phyloP scores from a whole-genome alignment of 2,797 vertebrate genomes.

The Streptopelia turtur region DNA sequence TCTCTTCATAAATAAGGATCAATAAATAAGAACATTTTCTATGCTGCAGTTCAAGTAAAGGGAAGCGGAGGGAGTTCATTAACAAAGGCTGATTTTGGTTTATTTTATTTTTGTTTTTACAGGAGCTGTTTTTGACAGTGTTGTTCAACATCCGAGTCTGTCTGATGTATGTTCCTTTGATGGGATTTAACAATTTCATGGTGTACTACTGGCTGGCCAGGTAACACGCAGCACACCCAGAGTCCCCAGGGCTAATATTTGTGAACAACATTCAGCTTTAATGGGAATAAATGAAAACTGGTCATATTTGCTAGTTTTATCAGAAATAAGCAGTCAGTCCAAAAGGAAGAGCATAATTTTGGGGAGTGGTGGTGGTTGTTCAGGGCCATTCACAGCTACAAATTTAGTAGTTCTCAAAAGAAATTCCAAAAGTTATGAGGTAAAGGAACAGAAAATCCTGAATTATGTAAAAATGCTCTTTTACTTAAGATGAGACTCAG shows the following conservation, averaged over 20 bases:
- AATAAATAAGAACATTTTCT: background rate
- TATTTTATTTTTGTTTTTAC: background rate
- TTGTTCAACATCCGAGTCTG: slow-evolving; percentile 85
- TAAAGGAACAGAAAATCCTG: background rate
- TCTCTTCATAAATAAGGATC: background rate
- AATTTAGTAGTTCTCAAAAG: background rate
- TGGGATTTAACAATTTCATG: slow-evolving; percentile 83
- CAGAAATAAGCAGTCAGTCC: background rate
- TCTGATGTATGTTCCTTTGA: slow-evolving; percentile 83
- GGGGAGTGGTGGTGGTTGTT: background rate
- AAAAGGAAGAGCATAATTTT: background rate
- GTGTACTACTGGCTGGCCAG: slow-evolving; percentile 85
- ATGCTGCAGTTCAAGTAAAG: background rate
- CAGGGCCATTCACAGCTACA: background rate
- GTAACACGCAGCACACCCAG: slow-evolving; percentile 68
- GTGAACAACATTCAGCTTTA: background rate
- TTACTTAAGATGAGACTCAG: background rate
- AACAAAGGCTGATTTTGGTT: background rate
- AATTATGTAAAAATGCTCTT: background rate
- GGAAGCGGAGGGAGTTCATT: background rate
- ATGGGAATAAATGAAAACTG: background rate
- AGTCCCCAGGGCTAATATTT: background rate
- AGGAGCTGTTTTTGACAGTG: slow-evolving; percentile 87
- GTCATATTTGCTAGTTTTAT: background rate
- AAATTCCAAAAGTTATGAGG: background rate